Conservation (phyloP, 37 sponge, comb jelly and placozoan genomes). For the Axinella damicornis region DNA sequence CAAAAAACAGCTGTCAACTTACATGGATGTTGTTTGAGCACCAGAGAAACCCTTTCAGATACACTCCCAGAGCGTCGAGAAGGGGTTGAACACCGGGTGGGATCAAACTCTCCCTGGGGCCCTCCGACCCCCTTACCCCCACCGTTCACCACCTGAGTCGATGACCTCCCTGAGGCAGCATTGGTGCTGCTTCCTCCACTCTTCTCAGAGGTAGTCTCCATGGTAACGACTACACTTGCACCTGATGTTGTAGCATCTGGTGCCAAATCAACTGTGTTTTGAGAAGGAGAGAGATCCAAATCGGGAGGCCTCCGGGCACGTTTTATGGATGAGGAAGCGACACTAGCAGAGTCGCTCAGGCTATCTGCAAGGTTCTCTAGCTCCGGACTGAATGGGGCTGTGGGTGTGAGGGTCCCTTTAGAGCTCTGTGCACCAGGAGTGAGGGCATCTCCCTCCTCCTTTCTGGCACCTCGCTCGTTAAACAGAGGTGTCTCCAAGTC, state of each 20-base stretch:
- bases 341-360: background rate
- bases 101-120: slow-evolving; percentile 15
- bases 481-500: background rate
- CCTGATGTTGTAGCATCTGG: background rate
- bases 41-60: slow-evolving; percentile 52
- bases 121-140: background rate
- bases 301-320: slow-evolving; percentile 74
- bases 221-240: background rate
- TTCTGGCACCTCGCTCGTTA: background rate
- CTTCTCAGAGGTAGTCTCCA: too few species aligned
- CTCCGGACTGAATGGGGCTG: background rate
- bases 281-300: slow-evolving; percentile 51
- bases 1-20: slow-evolving; percentile 2
- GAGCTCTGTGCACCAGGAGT: background rate
- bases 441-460: background rate
- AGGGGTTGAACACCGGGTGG: slow-evolving; percentile 59
- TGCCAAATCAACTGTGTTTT: background rate
- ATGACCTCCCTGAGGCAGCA: background rate
- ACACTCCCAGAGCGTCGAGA: slow-evolving; percentile 42
- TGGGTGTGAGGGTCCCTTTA: background rate
- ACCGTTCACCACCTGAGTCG: too few species aligned
- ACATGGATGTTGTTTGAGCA: slow-evolving; percentile 29
- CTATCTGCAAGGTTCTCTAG: background rate
- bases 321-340: slow-evolving; percentile 3
- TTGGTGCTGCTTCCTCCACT: too few species aligned